Conservation (phyloP, 2,888 invertebrate genomes). For the Lepetodrilus schrolli region DNA sequence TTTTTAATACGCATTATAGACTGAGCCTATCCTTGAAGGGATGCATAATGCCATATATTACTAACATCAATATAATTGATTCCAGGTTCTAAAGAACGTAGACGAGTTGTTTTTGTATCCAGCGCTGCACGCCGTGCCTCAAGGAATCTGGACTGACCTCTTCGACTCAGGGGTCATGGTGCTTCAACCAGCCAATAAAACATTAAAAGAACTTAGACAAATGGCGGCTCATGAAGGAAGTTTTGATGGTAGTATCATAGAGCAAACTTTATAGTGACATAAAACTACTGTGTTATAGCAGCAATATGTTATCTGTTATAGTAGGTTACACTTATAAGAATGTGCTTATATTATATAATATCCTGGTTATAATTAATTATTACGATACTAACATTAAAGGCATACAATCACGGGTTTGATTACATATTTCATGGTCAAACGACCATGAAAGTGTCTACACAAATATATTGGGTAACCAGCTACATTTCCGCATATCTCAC, state of each 20-base stretch:
- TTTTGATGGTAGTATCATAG: slow-evolving; percentile 5
- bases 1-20: too few relatives aligned
- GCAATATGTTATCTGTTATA: background rate
- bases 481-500: too few relatives aligned
- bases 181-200: background rate
- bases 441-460: too few relatives aligned
- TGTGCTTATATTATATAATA: too few relatives aligned
- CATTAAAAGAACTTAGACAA: background rate
- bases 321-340: too few relatives aligned
- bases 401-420: too few relatives aligned
- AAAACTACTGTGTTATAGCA: background rate
- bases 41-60: background rate
- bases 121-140: background rate
- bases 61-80: background rate
- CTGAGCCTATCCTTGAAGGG: too few relatives aligned
- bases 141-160: slow-evolving; percentile 2
- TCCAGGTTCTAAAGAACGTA: background rate
- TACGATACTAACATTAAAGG: too few relatives aligned
- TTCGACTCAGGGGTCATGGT: slow-evolving; percentile 21
- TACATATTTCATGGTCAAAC: too few relatives aligned
- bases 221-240: background rate
- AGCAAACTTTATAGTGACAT: background rate
- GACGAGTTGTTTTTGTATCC: background rate
- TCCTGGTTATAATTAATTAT: too few relatives aligned
- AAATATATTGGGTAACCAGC: too few relatives aligned